Evolutionary conservation across 2,113 vertebrate species (phyloP).

Genomic region (Nyctereutes procyonoides): DNA sequence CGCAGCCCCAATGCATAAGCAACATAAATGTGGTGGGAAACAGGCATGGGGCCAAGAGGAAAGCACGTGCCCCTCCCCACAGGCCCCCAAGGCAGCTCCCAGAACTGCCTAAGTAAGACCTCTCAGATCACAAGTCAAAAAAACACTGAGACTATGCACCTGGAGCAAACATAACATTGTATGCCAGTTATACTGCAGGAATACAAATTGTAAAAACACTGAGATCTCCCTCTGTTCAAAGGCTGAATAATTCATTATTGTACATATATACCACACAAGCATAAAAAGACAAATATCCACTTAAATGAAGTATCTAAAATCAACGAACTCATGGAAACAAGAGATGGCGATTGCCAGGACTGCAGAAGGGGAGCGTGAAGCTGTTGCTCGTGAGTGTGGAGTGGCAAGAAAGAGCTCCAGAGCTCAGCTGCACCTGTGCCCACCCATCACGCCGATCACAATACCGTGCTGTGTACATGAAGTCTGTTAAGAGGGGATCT

Average conservation of each 20-base stretch:
- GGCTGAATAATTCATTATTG: background rate
- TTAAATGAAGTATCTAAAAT: fast-evolving
- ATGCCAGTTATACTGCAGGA: fast-evolving
- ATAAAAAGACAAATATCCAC: background rate
- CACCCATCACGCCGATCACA: no score
- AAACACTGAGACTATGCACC: background rate
- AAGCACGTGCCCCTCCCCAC: background rate
- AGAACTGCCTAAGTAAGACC: background rate
- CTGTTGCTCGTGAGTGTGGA: no score
- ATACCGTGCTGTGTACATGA: fast-evolving
- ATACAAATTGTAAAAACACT: background rate
- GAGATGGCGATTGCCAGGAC: background rate
- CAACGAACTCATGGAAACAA: background rate
- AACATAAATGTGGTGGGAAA: background rate
- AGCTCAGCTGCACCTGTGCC: background rate
- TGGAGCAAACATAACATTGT: background rate
- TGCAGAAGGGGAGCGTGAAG: background rate
- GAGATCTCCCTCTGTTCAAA: background rate
- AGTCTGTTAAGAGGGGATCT: background rate
- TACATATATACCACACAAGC: no score
- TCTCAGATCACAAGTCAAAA: background rate
- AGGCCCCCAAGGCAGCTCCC: background rate
- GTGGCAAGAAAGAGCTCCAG: background rate
- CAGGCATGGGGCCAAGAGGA: fast-evolving
- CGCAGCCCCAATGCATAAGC: background rate